Evolutionary conservation across 2,797 vertebrate genomes (phyloP), one percentile per base, ranked within the genome.

Genomic region (Girardinus metallicus): DNA sequence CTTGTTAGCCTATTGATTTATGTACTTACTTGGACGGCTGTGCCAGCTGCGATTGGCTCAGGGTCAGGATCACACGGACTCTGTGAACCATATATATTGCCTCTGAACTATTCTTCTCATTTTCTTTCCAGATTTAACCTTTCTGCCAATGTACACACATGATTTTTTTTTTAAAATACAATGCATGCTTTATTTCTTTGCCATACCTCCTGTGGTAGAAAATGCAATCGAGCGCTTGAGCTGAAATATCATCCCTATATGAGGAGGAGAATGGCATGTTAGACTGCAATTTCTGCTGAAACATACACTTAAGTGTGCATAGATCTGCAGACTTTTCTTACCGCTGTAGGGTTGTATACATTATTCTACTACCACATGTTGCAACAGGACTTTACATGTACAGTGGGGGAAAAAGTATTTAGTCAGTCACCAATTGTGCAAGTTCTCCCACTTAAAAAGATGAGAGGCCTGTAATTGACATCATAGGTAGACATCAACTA

Each of bases 1-100:
- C 86, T 89, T 90, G 55, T 89, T 85, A 86, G 83, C 88, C 84
- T 80, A 80, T 87, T 92, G 83, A 93, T 93, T 89, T 86, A 75
- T 88, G 73, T 60, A 26, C 60, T 82, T 81, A 79, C 80, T 87
- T 89, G 83, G 77, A 85, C 55, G 76, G 81, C 73, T 68, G 74
- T 77, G 66, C 74, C 72, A 81, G 85, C 74, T 83, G 51, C 57
- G 80, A 79, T 82, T 57, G 78, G 85, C 77, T 88, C 75, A 76
- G 70, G 75, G 49, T 49, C 76, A 75, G 85, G 73, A 85, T 84
- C 80, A 81, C 51, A 64, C 77, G 74, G 76, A 89, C 85, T 82
- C 73, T 3, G 0, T 90, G 85, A 90, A 85, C 73, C 72, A 26
- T 73, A 23, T 73, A 23, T 39, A 46, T 81, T 82, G 51, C 72